Evolutionary conservation across 2,797 vertebrate species (phyloP), one percentile per base, ranked within the genome.

Genomic region (Scarus forsteni): DNA sequence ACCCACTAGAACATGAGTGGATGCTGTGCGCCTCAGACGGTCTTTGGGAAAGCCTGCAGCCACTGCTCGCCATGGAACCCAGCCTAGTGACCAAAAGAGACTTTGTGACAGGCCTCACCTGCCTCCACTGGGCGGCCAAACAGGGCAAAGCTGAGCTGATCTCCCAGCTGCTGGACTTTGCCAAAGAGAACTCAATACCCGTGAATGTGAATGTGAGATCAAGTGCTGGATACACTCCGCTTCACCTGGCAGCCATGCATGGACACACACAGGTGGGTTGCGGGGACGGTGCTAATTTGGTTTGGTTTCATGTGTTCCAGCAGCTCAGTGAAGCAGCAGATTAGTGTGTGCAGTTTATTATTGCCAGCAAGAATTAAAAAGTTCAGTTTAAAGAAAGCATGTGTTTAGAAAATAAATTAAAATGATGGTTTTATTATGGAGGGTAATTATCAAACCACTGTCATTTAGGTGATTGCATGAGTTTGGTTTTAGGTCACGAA

Each of bases 111-210:
- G 98, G 98, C 52, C 98, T 98, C 82, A 97, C 95, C 7, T 98
- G 96, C 85, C 94, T 99, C 77, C 98, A 99, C 89, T 99, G 98
- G 98, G 98, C 97, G 0, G 97, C 98, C 71, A 99, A 99, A 87
- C 98, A 97, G 43, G 97, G 97, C 68, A 94, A 95, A 53, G 95
- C 95, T 34, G 96, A 98, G 90, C 94, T 99, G 60, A 88, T 99
- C 73, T 95, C 95, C 59, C 91, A 91, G 68, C 92, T 99, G 85
- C 93, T 98, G 77, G 91, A 68, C 77, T 98, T 98, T 2, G 96
- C 96, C 18, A 95, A 90, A 76, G 93, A 94, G 52, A 96, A 95
- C 85, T 66, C 82, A 4, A 85, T 98, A 69, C 92, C 94, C 0
- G 86, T 97, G 73, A 96, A 98, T 85, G 92, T 99, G 36, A 98